phyloP scores from a whole-genome alignment of 2,113 vertebrate genomes.

The Melanerpes formicivorus region DNA sequence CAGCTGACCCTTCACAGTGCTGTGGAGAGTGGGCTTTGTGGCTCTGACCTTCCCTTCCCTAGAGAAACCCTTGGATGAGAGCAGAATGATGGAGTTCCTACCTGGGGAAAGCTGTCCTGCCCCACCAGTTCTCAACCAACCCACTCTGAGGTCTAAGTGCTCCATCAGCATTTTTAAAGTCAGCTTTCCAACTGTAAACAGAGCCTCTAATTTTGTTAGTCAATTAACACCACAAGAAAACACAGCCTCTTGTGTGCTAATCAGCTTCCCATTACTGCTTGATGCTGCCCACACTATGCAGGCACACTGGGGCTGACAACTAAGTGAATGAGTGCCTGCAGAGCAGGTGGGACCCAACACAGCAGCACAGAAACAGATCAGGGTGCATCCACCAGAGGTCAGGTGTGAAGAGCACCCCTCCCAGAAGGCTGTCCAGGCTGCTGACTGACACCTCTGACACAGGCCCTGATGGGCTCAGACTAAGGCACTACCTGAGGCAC shows the following conservation, averaged over 20 bases:
- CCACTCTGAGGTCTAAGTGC: background rate
- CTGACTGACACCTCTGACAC: too few relatives aligned
- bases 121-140: accelerated
- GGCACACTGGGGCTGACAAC: background rate
- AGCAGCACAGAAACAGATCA: too few relatives aligned
- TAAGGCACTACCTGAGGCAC: background rate
- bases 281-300: background rate
- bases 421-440: background rate
- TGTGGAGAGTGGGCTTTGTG: accelerated
- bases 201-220: background rate
- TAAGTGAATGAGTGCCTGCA: accelerated
- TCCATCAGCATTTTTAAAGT: background rate
- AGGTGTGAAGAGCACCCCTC: accelerated
- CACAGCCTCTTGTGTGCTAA: background rate
- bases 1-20: background rate
- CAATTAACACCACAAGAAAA: background rate
- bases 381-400: background rate
- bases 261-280: background rate
- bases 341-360: background rate
- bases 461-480: background rate
- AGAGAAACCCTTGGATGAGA: background rate
- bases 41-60: background rate
- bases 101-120: background rate
- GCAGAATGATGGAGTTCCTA: background rate
- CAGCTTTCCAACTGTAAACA: background rate